Evolutionary conservation across 2,797 vertebrate genomes (phyloP).

Genomic region (Molossus molossus): DNA sequence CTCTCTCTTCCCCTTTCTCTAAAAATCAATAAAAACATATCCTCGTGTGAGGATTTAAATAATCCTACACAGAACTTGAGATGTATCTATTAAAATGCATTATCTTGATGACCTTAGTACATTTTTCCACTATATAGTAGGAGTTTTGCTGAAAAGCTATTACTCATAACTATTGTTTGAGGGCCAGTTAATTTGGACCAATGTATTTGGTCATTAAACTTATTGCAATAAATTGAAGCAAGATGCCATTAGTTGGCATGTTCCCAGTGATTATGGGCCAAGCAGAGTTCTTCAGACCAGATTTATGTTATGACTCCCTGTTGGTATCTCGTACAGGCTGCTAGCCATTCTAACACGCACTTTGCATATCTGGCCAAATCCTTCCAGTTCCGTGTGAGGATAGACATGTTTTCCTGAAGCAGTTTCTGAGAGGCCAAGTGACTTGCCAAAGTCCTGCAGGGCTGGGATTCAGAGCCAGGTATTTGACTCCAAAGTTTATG

Average conservation of each 20-base stretch:
- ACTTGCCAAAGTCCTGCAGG: not conserved
- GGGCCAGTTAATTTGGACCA: not conserved
- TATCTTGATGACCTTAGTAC: slow-evolving; percentile 3
- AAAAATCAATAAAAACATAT: not conserved
- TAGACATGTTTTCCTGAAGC: not conserved
- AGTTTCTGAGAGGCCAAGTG: not conserved
- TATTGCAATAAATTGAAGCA: slow-evolving; percentile 33
- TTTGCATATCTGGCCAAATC: not conserved
- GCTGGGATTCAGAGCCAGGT: not conserved
- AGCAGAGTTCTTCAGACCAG: not conserved
- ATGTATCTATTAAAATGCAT: slow-evolving; percentile 42
- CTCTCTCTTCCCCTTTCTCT: not conserved
- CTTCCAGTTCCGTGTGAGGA: not conserved
- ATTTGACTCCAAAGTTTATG: not conserved
- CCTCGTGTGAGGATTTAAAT: not conserved
- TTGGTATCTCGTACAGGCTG: not conserved
- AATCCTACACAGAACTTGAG: not conserved
- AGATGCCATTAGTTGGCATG: slow-evolving; percentile 4
- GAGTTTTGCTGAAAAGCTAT: slow-evolving; percentile 49
- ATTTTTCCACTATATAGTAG: slow-evolving; percentile 6
- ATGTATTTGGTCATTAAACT: not conserved
- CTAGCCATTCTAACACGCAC: not conserved
- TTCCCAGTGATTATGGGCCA: not conserved
- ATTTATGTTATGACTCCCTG: not conserved
- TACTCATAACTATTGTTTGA: slow-evolving; percentile 48